Evolutionary conservation across 2,797 vertebrate genomes (phyloP), one percentile per base, ranked within the genome.

Genomic region (Rhynchonycteris naso): DNA sequence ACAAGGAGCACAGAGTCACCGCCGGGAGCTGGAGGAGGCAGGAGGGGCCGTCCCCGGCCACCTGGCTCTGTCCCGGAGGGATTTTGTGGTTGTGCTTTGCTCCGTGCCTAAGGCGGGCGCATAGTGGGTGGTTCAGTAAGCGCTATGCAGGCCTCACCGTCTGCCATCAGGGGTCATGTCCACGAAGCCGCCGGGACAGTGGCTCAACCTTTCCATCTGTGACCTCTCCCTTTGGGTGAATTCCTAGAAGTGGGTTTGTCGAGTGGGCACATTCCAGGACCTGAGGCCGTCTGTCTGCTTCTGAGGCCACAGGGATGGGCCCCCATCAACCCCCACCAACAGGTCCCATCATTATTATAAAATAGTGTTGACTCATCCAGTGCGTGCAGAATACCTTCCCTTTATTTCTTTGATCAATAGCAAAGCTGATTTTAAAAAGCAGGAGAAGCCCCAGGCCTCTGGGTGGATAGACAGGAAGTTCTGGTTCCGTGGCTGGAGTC

Each of bases 201-300:
- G 0, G 4, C 28, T 3, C 66, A 24, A 15, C 22, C 28, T 4
- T 11, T 14, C 66, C 4, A 6, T 26, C 56, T 28, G 28, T 13
- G 26, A 16, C 11, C 14, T 66, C 33, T 56, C 15, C 54, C 33
- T 52, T 6, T 22, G 63, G 43, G 33, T 5, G 2, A 4, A 16
- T 15, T 85, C 28, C 72, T 35, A 33, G 28, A 16, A 4, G 54
- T 14, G 6, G 47, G 14, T n/a, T 56, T 90, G 81, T 26, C 1
- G 19, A 26, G 2, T 4, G 9, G 80, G 26, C 80, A 24, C 50
- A 3, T 6, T 47, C 35, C 6, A 35, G 59, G 19, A 16, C 14
- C 21, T 15, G 30, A 59, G 59, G 30, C 68, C 0, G 0, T 4
- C 35, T 2, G 0, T 4, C 35, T 2, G 58, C 50, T 18, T 5